Percentiles rank a stretch among this genome's conserved stretches.
Evolutionary conservation across 2,113 vertebrate genomes (phyloP).

Genomic region (Penelope pileata): DNA sequence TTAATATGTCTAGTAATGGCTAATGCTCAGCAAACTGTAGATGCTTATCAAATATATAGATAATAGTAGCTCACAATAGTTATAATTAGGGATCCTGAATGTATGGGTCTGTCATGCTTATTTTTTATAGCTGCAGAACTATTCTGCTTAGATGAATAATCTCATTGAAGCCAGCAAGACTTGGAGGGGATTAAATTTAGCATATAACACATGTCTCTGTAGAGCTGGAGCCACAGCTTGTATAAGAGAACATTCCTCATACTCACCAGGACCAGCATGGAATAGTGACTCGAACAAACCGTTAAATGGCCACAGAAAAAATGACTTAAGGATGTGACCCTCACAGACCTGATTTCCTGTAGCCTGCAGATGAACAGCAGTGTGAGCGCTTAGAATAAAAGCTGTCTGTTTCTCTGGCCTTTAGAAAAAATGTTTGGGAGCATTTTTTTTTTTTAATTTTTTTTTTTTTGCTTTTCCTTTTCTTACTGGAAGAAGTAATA

Average conservation of each 20-base stretch:
- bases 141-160: slow-evolving; percentile 21
- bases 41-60: neutral
- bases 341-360: slow-evolving; percentile 55
- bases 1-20: neutral
- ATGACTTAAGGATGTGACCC: slow-evolving; percentile 58
- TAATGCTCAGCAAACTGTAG: neutral
- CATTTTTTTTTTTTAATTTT: neutral
- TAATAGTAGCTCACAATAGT: neutral
- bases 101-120: neutral
- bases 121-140: slow-evolving; percentile 3
- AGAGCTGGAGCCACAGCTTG: neutral
- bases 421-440: neutral
- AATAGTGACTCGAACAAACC: slow-evolving; percentile 17
- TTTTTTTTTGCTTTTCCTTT: neutral
- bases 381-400: slow-evolving; percentile 27
- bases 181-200: slow-evolving; percentile 32
- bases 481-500: neutral
- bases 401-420: slow-evolving; percentile 14
- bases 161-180: neutral
- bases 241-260: slow-evolving; percentile 2
- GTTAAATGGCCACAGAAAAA: slow-evolving; percentile 35
- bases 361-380: slow-evolving; percentile 13
- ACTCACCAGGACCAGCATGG: neutral
- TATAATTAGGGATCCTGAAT: neutral
- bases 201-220: neutral